These are phyloP conservation scores for Lipophrys pholis DNA, from an alignment of 2,113 vertebrate species.

Conservation along the genomic window DNA sequence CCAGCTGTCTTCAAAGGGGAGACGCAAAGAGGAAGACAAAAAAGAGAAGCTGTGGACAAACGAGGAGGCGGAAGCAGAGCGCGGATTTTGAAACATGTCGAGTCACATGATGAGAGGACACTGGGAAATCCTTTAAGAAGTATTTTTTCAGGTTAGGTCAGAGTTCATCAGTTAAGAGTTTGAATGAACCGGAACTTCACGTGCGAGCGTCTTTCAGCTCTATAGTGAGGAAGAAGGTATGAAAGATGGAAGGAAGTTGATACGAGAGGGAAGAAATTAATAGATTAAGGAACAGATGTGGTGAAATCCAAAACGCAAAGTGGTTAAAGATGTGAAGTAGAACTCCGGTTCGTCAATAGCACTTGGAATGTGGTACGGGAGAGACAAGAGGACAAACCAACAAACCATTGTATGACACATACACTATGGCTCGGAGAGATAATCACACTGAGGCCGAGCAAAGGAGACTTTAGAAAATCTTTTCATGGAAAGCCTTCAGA, in stretches of 20 bases:
- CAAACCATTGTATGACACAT: neutral
- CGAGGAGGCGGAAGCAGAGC: conserved; percentile 10
- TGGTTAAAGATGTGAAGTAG: neutral
- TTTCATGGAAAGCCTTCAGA: neutral
- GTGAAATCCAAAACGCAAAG: neutral
- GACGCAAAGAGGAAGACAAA: conserved; percentile 36
- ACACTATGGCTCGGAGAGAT: neutral
- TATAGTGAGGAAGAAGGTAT: neutral
- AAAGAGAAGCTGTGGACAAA: conserved; percentile 19
- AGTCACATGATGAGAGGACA: conserved; percentile 35
- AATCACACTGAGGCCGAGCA: neutral
- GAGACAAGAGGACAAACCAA: neutral
- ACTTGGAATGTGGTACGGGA: neutral
- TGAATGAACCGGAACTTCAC: neutral
- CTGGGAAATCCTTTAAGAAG: conserved; percentile 21
- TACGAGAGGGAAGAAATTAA: neutral
- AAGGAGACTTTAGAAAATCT: conserved; percentile 7
- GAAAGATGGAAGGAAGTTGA: neutral
- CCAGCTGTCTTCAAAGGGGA: conserved; percentile 18
- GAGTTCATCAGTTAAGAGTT: no score
- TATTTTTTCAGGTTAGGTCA: neutral
- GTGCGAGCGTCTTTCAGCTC: neutral
- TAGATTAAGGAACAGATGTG: neutral
- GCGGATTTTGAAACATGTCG: neutral
- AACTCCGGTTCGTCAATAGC: neutral